phyloP scores from a whole-genome alignment of 2,888 invertebrate species.

The Pocota personata region DNA sequence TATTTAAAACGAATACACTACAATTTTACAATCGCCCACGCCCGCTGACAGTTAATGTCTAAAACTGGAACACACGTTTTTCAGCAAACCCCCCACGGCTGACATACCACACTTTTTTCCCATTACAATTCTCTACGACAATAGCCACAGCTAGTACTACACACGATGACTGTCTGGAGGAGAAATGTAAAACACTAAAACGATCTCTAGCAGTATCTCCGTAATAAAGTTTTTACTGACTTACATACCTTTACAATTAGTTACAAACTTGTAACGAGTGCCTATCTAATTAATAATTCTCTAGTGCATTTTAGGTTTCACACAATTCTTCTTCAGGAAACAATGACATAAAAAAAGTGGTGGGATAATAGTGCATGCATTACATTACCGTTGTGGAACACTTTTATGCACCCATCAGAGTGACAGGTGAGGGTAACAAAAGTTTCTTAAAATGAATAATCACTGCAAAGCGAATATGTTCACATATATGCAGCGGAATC shows the following conservation, averaged over 20 bases:
- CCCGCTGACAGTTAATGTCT: neutral
- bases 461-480: neutral
- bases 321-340: slow-evolving; percentile 27
- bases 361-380: slow-evolving; percentile 29
- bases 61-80: neutral
- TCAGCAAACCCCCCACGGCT: neutral
- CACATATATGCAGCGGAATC: neutral
- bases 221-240: neutral
- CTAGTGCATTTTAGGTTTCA: slow-evolving; percentile 1
- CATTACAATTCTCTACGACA: neutral
- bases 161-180: neutral
- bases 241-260: slow-evolving; percentile 25
- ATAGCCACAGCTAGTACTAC: neutral
- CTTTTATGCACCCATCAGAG: slow-evolving; percentile 4
- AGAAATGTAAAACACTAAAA: neutral
- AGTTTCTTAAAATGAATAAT: slow-evolving; percentile 7
- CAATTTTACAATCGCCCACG: neutral
- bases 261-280: neutral
- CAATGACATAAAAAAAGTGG: slow-evolving; percentile 21
- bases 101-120: neutral
- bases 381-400: slow-evolving; percentile 14
- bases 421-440: slow-evolving; percentile 11
- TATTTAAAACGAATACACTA: neutral
- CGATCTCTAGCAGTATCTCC: neutral
- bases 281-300: slow-evolving; percentile 15